Evolutionary conservation across 2,888 invertebrate species (phyloP), one percentile per base, ranked within the genome.

Genomic region (Keiferia lycopersicella): DNA sequence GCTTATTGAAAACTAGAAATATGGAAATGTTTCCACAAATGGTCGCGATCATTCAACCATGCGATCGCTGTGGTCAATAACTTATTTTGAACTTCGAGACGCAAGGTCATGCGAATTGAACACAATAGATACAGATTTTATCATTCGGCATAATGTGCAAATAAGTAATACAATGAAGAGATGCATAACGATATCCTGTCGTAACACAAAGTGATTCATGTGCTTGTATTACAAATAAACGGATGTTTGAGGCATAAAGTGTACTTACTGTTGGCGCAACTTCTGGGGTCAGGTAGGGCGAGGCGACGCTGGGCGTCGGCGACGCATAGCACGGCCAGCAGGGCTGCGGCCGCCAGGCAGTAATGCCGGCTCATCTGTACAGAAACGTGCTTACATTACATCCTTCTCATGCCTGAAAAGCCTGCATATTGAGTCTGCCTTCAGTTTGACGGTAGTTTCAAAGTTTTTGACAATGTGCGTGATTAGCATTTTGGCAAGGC

Each of bases 261-360:
- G 67, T 81, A 95, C 96, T 94, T 93, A 97, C 97, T 94, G 87
- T 96, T 97, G 66, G 96, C 94, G 87, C 97, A 97, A 88, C 97
- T 97, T 82, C 96, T 94, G 50, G 97, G 96, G 90, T 97, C 97
- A 63, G 97, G 97, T 71, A 97, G 92, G 34, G 97, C 97, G 68
- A 97, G 93, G 70, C 97, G 94, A 76, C 97, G 94, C 87, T 97
- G 97, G 65, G 96, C 97, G 79, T 95, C 92, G 79, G 94, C 95
- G 73, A 96, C 83, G 73, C 95, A 93, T 67, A 96, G 90, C 77
- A 95, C 93, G 82, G 93, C 89, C 74, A 94, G 75, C 75, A 92
- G 74, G 69, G 80, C 84, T 66, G 80, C 81, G 69, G 83, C 83
- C 66, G 83, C 86, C 76, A 91, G 76, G 76, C 82, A 84, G 70